phyloP scores from a whole-genome alignment of 2,797 vertebrate species.

The Rhodeus uyekii region DNA sequence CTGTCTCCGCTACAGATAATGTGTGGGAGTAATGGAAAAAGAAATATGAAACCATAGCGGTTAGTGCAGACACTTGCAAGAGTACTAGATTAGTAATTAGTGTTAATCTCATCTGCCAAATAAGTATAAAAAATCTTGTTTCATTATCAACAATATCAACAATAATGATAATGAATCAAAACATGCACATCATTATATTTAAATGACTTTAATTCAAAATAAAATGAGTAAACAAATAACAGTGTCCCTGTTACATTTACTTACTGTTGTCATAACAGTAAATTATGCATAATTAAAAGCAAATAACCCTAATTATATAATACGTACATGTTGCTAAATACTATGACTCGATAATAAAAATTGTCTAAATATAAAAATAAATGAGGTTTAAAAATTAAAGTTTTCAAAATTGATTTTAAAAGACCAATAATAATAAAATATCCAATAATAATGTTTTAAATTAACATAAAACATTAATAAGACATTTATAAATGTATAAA shows the following conservation, averaged over 20 bases:
- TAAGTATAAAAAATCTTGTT: neutral
- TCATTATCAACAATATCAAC: neutral
- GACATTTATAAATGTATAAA: neutral
- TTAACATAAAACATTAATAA: neutral
- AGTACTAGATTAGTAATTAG: neutral
- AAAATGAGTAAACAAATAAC: neutral
- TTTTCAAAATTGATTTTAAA: no score
- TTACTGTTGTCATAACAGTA: neutral
- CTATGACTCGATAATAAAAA: neutral
- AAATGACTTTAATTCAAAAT: neutral
- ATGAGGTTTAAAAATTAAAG: no score
- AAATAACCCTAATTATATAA: neutral
- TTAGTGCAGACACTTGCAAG: neutral
- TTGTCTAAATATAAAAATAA: neutral
- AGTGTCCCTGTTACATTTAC: neutral
- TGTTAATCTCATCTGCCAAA: neutral
- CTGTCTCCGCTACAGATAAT: slow-evolving; percentile 2
- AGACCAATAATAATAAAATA: no score
- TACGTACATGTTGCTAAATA: no score
- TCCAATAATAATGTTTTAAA: no score
- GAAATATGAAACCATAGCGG: slow-evolving; percentile 1
- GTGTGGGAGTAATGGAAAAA: neutral
- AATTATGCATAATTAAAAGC: neutral
- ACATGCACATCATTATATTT: neutral
- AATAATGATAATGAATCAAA: neutral